Evolutionary conservation across 2,888 invertebrate genomes (phyloP), one percentile per base, ranked within the genome.

Genomic region (Margaritifera margaritifera): DNA sequence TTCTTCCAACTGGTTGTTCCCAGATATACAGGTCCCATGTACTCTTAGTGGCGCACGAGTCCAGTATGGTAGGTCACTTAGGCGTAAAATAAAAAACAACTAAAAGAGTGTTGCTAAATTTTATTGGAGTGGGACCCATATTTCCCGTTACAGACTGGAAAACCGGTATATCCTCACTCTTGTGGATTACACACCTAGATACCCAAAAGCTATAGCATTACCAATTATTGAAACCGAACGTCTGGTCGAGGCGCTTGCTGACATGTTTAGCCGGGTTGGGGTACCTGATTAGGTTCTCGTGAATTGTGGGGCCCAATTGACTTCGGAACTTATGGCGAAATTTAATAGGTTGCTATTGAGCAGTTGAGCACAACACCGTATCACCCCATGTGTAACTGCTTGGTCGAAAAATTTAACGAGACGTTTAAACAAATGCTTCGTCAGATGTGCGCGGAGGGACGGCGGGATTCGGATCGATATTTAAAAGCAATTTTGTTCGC

Each of bases 391-490:
- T 70, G 65, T 42, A 73, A 75, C 59, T 75, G 80, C 0, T 60
- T 74, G 2, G 69, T 69, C 18, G 80, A 80, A 65, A 63, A 74
- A 20, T 77, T 79, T 25, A 80, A 80, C 64, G 70, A 75, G 0
- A 74, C 70, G 0, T 51, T 82, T 15, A 78, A 78, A n/a, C 8
- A 52, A 1, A 80, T 82, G 79, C 58, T 82, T 4, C 42, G 60
- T 15, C 73, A 66, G 55, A 63, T 78, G 66, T 57, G 67, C 51
- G 62, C 53, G 6, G 74, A 79, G 24, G 18, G 56, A 53, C 74
- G 71, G 2, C 67, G n/a, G n/a, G 62, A 80, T 20, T 80, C 78
- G 79, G 77, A 82, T 65, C 55, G 68, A 42, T 78, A 71, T 61
- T 42, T 78, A 24, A 19, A 69, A 25, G 57, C 72, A 18, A 25